Conservation (phyloP, 2,888 invertebrate genomes). For the Leucophora obtusa region DNA sequence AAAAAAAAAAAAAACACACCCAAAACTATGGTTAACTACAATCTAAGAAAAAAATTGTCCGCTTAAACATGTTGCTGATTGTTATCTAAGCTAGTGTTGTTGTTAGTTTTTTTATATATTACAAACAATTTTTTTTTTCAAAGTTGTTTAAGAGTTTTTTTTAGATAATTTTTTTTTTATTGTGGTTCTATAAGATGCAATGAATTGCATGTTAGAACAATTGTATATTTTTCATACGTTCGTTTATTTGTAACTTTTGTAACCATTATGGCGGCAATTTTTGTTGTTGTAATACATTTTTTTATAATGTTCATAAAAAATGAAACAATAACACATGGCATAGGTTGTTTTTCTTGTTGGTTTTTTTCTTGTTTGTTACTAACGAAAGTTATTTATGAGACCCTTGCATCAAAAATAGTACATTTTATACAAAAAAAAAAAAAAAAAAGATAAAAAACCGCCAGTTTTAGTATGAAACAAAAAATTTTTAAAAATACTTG, state of each 20-base stretch:
- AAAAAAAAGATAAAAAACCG: too few species aligned
- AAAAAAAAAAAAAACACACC: not conserved
- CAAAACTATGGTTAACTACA: conserved; percentile 23
- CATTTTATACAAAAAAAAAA: not conserved
- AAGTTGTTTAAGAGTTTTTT: conserved; percentile 8
- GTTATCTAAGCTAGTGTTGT: conserved; percentile 27
- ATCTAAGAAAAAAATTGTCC: conserved; percentile 19
- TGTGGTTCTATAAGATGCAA: conserved; percentile 22
- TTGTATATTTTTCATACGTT: conserved; percentile 6
- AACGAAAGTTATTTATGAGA: conserved; percentile 61
- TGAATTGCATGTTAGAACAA: conserved; percentile 45
- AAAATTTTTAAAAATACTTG: conserved; percentile 24
- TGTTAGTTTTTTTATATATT: conserved; percentile 1
- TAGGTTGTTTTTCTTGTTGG: not conserved
- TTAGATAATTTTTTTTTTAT: conserved; percentile 11
- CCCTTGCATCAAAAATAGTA: conserved; percentile 22
- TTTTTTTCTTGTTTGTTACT: conserved; percentile 24
- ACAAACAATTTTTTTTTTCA: conserved; percentile 10
- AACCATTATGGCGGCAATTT: conserved; percentile 43
- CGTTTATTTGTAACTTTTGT: conserved; percentile 18
- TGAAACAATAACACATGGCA: conserved; percentile 28
- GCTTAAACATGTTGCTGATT: conserved; percentile 40
- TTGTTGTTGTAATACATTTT: conserved; percentile 43
- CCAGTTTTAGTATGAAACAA: conserved; percentile 7
- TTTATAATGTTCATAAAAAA: conserved; percentile 7